These are phyloP conservation scores for Prorops nasuta DNA, from an alignment of 1,140 invertebrate genomes.

Conservation along the genomic window DNA sequence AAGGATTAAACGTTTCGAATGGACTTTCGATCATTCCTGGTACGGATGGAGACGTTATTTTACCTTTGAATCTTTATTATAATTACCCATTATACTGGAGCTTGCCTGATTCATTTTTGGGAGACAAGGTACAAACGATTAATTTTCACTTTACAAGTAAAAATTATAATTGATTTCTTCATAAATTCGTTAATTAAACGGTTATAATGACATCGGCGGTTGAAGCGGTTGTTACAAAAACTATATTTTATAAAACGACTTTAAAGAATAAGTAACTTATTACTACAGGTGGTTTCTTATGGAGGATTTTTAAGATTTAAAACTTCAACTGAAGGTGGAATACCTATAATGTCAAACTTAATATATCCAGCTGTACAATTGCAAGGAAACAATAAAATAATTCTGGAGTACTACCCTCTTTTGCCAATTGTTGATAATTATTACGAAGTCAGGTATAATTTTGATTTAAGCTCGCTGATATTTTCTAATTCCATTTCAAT, in stretches of 20 bases:
- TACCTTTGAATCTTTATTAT: slow-evolving; percentile 65
- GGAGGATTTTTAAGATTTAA: slow-evolving; percentile 85
- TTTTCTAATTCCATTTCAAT: not conserved
- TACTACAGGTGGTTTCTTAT: slow-evolving; percentile 78
- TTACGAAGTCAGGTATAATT: slow-evolving; percentile 63
- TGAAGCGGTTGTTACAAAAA: no score
- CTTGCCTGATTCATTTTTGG: slow-evolving; percentile 78
- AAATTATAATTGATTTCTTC: no score
- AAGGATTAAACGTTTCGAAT: slow-evolving; percentile 59
- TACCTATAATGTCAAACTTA: slow-evolving; percentile 60
- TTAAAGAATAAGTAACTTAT: no score
- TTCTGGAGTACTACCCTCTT: slow-evolving; percentile 73
- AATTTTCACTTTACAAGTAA: not conserved
- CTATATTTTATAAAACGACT: no score
- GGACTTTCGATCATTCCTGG: slow-evolving; percentile 68
- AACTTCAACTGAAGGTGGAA: slow-evolving; percentile 67
- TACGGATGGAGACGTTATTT: slow-evolving; percentile 63
- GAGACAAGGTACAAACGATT: slow-evolving; percentile 73
- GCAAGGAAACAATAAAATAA: slow-evolving; percentile 68
- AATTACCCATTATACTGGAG: slow-evolving; percentile 84
- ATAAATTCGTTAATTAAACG: slow-evolving; percentile 13
- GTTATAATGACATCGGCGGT: no score
- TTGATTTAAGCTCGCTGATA: not conserved
- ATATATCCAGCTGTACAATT: slow-evolving; percentile 81
- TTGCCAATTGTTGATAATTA: slow-evolving; percentile 47